Evolutionary conservation across 2,113 vertebrate genomes (phyloP), one percentile per base, ranked within the genome.

Genomic region (Calyptomena viridis): DNA sequence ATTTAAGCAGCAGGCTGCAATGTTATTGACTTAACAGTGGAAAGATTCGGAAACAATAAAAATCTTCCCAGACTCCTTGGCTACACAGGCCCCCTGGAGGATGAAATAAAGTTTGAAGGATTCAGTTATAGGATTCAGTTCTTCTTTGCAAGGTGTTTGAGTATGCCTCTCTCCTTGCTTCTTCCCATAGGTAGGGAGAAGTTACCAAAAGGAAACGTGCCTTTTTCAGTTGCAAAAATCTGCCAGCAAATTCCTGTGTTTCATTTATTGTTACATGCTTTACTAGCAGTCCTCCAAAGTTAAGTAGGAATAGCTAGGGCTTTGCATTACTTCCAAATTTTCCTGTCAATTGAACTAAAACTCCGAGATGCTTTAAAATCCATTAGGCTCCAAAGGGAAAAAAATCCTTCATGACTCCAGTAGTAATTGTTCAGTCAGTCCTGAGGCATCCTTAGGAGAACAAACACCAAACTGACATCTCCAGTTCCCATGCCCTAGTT

Each of bases 281-380:
- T 87, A n/a, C 37, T 80, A 81, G n/a, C n/a, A 88, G 64, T 46
- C 23, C 23, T 76, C 60, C 49, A 63, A 63, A 77, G 37, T 92
- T 76, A 94, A 58, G 50, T 89, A 66, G 46, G 37, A 71, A n/a
- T 74, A 91, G 27, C 42, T 66, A 62, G n/a, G 64, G 30, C 59
- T 95, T 92, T 89, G n/a, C 75, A 35, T 89, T 81, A 24, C 35
- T 91, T 91, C 68, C 76, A 87, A 4, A 81, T 94, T 95, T 91
- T 96, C 80, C 68, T 91, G 50, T 77, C 25, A 47, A 22, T 91
- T 94, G 52, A 94, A 82, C 50, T 94, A 84, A 92, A 92, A 80
- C 68, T 91, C 59, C 19, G 67, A 74, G 73, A 74, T 94, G 30
- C 40, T 95, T 91, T 71, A 94, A 96, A 94, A 92, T 91, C 50